Base-by-base conservation (phyloP, 2,113 vertebrate species). In the Cephalopterus ornatus region DNA sequence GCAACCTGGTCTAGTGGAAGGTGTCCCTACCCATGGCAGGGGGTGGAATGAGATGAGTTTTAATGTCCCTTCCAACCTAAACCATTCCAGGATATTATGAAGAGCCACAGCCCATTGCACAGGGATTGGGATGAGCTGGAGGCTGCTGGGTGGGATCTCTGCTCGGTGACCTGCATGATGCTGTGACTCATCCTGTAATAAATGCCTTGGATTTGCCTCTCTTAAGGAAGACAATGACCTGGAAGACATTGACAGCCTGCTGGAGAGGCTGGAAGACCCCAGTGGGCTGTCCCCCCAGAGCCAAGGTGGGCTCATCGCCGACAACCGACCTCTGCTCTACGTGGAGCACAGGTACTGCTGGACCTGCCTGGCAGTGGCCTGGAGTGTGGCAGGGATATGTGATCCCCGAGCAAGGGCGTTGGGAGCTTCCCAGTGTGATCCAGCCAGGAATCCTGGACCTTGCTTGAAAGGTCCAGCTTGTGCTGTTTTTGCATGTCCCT, bases 261-360 rank as follows among this genome's bases (percentile, higher is more conserved):
- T 99, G 96, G 98, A 99, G 97, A 98, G 97, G 77, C 96, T 99
- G 1, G 99, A 99, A 88, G 98, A 98, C 30, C 93, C 95, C 61
- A 97, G 97, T 12, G 98, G 98, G 17, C 89, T 98, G 23, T 97
- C 82, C 3, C 97, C 98, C 33, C 98, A 98, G 91, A 98, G 55
- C 77, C 98, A 97, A 30, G 90, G 97, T 4, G 96, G 94, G 28
- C 52, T 98, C 16, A 92, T 61, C 3, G 22, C 95, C 1, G 98
- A 98, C 82, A 97, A 95, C 93, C 98, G 98, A 88, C 98, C 98
- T 1, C 93, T 99, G 16, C 97, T 99, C 7, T 98, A 99, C 1
- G 98, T 99, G 44, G 99, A 99, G 86, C 99, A 99, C 98, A 98
- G 99, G 99, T 99, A 91, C 66, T 12, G 19, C 82, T 85, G 39